Conservation (phyloP, 2,113 vertebrate genomes). For the Rhynchopsitta pachyrhyncha region DNA sequence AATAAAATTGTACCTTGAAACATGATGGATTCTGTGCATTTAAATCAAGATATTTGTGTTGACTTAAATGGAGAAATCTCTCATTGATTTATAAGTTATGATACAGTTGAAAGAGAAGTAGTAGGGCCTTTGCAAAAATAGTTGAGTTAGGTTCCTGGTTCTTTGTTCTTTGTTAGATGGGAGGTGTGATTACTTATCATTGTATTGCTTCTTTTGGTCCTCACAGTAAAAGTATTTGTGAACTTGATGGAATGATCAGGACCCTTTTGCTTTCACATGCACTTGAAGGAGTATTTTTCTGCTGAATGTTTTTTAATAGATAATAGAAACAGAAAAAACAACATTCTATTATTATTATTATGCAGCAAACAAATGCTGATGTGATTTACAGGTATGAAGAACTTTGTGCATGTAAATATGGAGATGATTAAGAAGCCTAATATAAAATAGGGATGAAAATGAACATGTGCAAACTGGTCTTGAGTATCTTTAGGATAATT, state of each 20-base stretch:
- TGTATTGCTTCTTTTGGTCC: background rate
- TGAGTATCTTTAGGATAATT: background rate
- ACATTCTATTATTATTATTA: background rate
- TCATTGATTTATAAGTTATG: background rate
- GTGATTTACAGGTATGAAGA: slow-evolving; percentile 5
- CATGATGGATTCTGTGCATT: background rate
- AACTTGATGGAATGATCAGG: background rate
- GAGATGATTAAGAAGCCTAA: slow-evolving; percentile 17
- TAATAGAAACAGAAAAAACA: background rate
- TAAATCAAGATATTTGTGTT: background rate
- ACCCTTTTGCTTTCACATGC: background rate
- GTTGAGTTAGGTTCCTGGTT: background rate
- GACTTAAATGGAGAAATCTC: background rate
- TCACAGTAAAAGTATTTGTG: background rate
- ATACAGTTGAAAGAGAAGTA: background rate
- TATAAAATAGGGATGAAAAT: slow-evolving; percentile 31
- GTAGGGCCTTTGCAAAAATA: background rate
- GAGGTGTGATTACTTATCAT: background rate
- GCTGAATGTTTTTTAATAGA: background rate
- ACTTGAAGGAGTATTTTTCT: background rate
- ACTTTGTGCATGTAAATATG: background rate
- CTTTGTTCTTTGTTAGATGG: background rate
- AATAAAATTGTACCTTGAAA: background rate
- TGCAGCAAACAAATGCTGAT: slow-evolving; percentile 19
- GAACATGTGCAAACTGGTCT: background rate